Conservation (phyloP, 2,888 invertebrate species). For the Crossocerus cetratus region DNA sequence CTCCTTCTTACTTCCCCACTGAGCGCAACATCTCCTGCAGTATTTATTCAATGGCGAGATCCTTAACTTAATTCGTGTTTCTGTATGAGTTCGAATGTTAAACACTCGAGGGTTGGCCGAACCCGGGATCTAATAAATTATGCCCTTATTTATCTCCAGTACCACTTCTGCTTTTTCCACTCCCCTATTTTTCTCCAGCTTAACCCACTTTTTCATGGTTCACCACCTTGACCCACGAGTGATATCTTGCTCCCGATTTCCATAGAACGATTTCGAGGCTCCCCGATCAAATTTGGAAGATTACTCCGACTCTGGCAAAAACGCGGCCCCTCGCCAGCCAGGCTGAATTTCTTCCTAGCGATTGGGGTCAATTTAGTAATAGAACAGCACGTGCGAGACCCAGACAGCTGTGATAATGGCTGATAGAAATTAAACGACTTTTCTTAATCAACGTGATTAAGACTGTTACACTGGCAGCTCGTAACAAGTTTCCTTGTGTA, state of each 20-base stretch:
- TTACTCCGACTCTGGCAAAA: background rate
- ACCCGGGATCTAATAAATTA: background rate
- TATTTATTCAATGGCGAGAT: background rate
- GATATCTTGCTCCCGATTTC: background rate
- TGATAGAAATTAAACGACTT: background rate
- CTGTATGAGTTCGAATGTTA: background rate
- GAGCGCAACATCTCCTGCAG: background rate
- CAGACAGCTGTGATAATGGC: too few relatives aligned
- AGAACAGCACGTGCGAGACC: too few relatives aligned
- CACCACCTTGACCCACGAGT: slow-evolving; percentile 2
- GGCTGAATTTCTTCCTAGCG: background rate
- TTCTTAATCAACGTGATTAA: background rate
- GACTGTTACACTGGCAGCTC: too few relatives aligned
- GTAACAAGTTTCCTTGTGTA: too few relatives aligned
- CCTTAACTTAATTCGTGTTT: background rate
- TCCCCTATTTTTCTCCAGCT: slow-evolving; percentile 3
- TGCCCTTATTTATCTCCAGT: slow-evolving; percentile 1
- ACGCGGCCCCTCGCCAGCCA: background rate
- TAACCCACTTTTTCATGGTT: slow-evolving; percentile 2
- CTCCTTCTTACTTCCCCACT: background rate
- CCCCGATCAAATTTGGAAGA: slow-evolving; percentile 1
- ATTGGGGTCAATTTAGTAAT: too few relatives aligned
- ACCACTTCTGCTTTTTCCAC: background rate
- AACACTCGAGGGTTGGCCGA: background rate
- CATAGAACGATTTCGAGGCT: background rate